These are phyloP conservation scores for Acrobasis suavella DNA, from an alignment of 2,888 invertebrate genomes.

Conservation along the genomic window DNA sequence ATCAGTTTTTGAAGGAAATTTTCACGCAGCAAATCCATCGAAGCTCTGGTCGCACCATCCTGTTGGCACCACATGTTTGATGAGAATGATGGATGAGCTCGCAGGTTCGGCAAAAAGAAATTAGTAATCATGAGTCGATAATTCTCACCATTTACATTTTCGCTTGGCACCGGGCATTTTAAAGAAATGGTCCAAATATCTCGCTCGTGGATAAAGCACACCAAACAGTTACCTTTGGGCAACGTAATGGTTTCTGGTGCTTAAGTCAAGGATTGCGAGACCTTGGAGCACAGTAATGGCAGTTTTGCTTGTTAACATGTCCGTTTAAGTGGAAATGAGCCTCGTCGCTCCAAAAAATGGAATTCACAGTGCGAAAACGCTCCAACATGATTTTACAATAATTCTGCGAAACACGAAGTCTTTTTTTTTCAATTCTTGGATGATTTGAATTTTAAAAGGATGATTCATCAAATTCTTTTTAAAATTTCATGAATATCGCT, in stretches of 20 bases:
- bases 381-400: conserved; percentile 33
- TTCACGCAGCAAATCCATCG: conserved; percentile 1
- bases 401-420: conserved; percentile 31
- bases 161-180: conserved; percentile 32
- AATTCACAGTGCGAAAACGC: conserved; percentile 30
- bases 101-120: conserved; percentile 33
- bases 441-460: conserved; percentile 35
- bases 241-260: conserved; percentile 33
- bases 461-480: conserved; percentile 33
- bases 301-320: conserved; percentile 27
- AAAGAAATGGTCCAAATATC: conserved; percentile 32
- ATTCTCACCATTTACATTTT: conserved; percentile 29
- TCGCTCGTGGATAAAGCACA: conserved; percentile 33
- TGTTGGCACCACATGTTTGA: conserved; percentile 35
- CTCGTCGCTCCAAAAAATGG: conserved; percentile 25
- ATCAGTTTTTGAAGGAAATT: conserved; percentile 12
- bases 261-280: conserved; percentile 28
- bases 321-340: conserved; percentile 25
- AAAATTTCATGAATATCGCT: conserved; percentile 31
- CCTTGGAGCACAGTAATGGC: conserved; percentile 27
- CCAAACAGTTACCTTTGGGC: conserved; percentile 36
- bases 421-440: conserved; percentile 33
- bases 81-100: conserved; percentile 31
- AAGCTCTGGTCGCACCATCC: conserved; percentile 27
- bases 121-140: conserved; percentile 34